Evolutionary conservation across 2,113 vertebrate species (phyloP), one percentile per base, ranked within the genome.

Genomic region (Strix aluco): DNA sequence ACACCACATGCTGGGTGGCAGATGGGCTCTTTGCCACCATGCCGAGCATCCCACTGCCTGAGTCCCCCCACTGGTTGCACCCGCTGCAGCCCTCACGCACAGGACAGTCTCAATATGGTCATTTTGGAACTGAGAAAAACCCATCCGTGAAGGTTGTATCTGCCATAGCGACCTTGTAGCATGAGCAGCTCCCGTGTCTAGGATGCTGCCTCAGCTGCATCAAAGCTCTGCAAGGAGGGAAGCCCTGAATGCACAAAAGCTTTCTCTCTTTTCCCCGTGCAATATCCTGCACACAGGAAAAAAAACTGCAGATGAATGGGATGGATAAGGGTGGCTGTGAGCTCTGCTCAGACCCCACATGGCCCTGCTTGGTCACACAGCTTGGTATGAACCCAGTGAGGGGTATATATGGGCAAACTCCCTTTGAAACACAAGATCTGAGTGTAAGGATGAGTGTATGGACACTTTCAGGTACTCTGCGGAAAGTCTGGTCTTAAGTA

Each of bases 401-500:
- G 44, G 36, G 19, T 38, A 21, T 3, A 27, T 38, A 46, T 14
- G 2, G 36, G 27, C 75, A 36, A 91, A 38, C 16, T 15, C 46
- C 51, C 40, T 34, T 54, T 32, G 49, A 70, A 86, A 69, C n/a
- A 27, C 42, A 25, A 4, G 15, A 32, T 29, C 47, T 6, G 11
- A 7, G 30, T 4, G 2, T 12, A n/a, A 67, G 38, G 61, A 52
- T 5, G n/a, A 0, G 0, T 11, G 38, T 10, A 20, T 2, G 3
- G 40, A 25, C 26, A 22, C 34, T 65, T 36, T 15, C 32, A 51
- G 20, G 49, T 12, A 17, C 67, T 72, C 79, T 15, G 10, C 25
- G 10, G 47, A 29, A 91, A 94, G 79, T 32, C 81, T 47, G 32
- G 1, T 27, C 23, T 54, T 10, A 17, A 86, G 15, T 23, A 49